phyloP scores from a whole-genome alignment of 2,888 invertebrate species.

The Metacarcinus magister region DNA sequence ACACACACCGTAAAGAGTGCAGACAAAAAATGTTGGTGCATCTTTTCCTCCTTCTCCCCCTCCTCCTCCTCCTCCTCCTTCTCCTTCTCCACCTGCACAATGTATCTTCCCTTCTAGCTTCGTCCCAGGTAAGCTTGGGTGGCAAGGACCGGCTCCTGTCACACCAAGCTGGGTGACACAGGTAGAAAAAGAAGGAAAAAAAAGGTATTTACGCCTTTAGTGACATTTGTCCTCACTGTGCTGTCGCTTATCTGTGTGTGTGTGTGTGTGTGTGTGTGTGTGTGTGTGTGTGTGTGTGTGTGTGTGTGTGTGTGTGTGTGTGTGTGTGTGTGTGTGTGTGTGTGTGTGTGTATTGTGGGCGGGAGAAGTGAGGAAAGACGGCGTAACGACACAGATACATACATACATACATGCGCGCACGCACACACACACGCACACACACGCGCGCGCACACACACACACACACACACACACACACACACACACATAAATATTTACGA shows the following conservation, averaged over 20 bases:
- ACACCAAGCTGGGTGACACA: not conserved
- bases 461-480: too few species aligned
- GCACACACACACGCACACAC: not conserved
- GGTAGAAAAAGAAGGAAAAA: not conserved
- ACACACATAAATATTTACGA: too few species aligned
- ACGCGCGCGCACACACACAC: too few species aligned
- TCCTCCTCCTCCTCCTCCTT: not conserved
- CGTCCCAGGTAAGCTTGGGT: not conserved
- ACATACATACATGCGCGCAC: not conserved
- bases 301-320: not conserved
- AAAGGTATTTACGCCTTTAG: too few species aligned
- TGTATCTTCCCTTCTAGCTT: not conserved
- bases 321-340: too few species aligned
- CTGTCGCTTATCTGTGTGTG: not conserved
- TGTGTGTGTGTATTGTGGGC: too few species aligned
- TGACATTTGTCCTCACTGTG: not conserved
- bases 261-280: slow-evolving; percentile 1
- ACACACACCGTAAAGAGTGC: not conserved
- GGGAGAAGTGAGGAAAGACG: too few species aligned
- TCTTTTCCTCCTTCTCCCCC: not conserved
- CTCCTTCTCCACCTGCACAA: too few species aligned
- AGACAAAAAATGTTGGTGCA: not conserved
- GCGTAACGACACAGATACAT: not conserved
- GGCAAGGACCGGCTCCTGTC: not conserved
- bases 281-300: not conserved